A percentile compares a stretch with the other conserved stretches of the same genome.
Evolutionary conservation across 2,113 vertebrate genomes (phyloP).

Genomic region (Phoxinus phoxinus): DNA sequence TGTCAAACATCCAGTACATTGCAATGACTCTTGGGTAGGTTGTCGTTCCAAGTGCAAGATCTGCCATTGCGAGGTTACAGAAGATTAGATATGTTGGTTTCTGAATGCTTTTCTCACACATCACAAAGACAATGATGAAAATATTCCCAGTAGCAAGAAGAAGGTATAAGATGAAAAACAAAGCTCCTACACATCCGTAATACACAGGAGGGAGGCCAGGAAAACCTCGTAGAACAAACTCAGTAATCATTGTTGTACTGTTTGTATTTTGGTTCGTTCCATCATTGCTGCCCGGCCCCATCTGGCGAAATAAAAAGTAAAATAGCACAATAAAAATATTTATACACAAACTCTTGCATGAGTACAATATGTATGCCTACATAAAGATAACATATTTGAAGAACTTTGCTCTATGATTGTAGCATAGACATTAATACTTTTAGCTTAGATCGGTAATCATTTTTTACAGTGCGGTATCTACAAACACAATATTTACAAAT

Average conservation of each 20-base stretch:
- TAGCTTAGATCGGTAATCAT: background rate
- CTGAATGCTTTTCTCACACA: constrained; percentile 59
- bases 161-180: constrained; percentile 66
- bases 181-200: constrained; percentile 55
- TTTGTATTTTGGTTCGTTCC: constrained; percentile 12
- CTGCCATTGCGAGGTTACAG: constrained; percentile 67
- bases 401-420: background rate
- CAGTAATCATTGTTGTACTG: constrained; percentile 35
- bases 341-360: background rate
- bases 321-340: background rate
- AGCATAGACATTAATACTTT: background rate
- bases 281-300: constrained; percentile 17
- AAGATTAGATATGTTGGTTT: constrained; percentile 70
- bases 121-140: constrained; percentile 68
- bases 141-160: constrained; percentile 64
- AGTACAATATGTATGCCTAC: background rate
- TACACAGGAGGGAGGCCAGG: constrained; percentile 65
- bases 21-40: constrained; percentile 69
- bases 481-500: background rate
- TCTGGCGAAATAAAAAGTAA: background rate
- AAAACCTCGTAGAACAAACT: constrained; percentile 67
- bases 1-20: constrained; percentile 65
- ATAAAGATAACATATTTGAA: background rate
- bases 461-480: background rate
- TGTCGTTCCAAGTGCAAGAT: constrained; percentile 60